Base-by-base conservation (phyloP, 1,140 invertebrate species). In the Branchinecta lynchi region DNA sequence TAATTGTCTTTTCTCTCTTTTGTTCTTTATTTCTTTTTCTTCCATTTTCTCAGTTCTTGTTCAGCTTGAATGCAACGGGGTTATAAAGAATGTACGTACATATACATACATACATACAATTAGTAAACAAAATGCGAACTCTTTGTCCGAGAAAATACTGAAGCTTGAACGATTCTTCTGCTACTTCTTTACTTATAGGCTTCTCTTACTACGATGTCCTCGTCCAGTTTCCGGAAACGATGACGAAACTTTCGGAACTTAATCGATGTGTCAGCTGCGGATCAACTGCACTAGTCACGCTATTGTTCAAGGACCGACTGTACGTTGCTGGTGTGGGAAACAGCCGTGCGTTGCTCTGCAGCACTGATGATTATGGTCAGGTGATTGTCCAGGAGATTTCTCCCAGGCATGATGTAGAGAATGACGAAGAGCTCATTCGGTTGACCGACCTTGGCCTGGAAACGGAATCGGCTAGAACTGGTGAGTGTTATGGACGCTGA, bases 381-480 rank as follows among this genome's bases (percentile, higher is more conserved):
- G 77, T 92, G 51, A 82, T 86, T 75, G 89, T 93, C 0, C 81
- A 86, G 8, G 90, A 93, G 75, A 77, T 94, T 45, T 90, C 86
- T 51, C 84, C 88, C 0, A 90, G 93, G 76, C 91, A 94, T 77
- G 87, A 90, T 74, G 80, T 92, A 12, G 80, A 80, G 60, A 93
- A 93, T 77, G 88, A 92, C 75, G 88, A 90, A 77, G 91, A 94
- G 79, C 76, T 91, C 45, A 75, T 87, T 65, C 79, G 90, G 72
- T 77, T 94, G 6, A 83, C 84, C 7, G 84, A 86, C 69, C 77
- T 92, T 15, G 88, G 88, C 0, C 75, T 94, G 3, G 82, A 88
- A 73, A 75, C 82, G 0, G 81, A 86, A 68, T 84, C 82, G 67
- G 77, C 89, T 21, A 82, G 82, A 75, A 82, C 86, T 76, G 32